Base-by-base conservation (phyloP, 2,888 invertebrate species). In the Dynastes tityus region DNA sequence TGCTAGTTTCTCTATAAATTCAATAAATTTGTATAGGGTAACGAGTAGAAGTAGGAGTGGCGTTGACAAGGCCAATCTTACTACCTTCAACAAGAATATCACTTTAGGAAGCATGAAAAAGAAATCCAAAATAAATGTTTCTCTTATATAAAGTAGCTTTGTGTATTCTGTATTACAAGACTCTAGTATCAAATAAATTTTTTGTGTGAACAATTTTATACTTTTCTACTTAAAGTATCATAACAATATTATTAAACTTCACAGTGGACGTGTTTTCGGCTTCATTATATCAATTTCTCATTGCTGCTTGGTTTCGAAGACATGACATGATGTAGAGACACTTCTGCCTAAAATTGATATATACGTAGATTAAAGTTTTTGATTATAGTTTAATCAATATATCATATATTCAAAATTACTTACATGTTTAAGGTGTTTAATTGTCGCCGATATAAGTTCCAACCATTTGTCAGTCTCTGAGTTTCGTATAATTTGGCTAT, bases 321-420 rank as follows among this genome's bases (percentile, higher is more conserved):
- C 29, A 63, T 32, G 2, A 32, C 63, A 11, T 13, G 11, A 29
- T 63, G 29, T 63, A 63, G 32, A 63, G 37, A 63, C 11, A 27
- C 63, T 29, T 63, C 63, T 11, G 63, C 63, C 63, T 63, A 32
- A 63, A 63, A 63, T 55, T 4, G 1, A 16, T 58, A 58, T 55
- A n/a, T 8, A 55, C n/a, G 55, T 13, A 13, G 11, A 8, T 45
- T 45, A 45, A 45, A 8, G 1, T 11, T 11, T 11, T 45, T 45
- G 6, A 16, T 22, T 22, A 22, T 22, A 22, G 22, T 22, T 22
- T 22, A 22, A 22, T 22, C 22, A 22, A 22, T 22, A 22, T 22
- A 22, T 22, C 22, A 22, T 22, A 22, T 55, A 16, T 55, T 63
- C 2, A 9, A 32, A 13, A 32, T 29, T 29, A 63, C 63, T 63